Evolutionary conservation across 1,140 invertebrate species (phyloP).

Genomic region (Megalonaias nervosa): DNA sequence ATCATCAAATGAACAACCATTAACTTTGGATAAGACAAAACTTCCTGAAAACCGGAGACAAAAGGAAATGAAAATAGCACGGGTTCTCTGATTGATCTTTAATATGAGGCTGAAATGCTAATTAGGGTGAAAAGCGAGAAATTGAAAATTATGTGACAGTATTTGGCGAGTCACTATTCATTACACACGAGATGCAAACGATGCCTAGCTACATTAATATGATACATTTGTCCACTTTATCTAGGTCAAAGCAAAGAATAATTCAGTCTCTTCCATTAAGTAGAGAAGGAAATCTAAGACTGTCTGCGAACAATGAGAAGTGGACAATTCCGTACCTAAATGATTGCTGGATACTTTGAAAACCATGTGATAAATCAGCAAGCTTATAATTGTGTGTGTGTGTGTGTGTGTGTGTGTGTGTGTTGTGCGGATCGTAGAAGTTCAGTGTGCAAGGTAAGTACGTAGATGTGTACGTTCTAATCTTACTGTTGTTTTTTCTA

Average conservation of each 20-base stretch:
- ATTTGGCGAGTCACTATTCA: not conserved
- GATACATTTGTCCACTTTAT: not conserved
- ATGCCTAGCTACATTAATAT: not conserved
- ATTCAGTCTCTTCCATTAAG: not conserved
- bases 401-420: too few species aligned
- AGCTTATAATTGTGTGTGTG: not conserved
- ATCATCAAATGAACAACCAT: too few species aligned
- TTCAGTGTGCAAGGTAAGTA: not conserved
- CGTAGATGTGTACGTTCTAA: not conserved
- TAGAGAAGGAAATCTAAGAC: not conserved
- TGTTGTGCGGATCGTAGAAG: not conserved
- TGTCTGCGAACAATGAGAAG: not conserved
- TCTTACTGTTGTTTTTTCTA: constrained; percentile 97
- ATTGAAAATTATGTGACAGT: not conserved
- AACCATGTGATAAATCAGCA: not conserved
- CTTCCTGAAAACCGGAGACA: not conserved
- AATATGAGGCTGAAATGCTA: not conserved
- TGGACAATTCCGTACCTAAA: not conserved
- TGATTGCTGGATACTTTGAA: not conserved
- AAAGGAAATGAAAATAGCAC: not conserved
- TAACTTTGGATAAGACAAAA: not conserved
- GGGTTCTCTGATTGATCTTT: not conserved
- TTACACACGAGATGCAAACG: not conserved
- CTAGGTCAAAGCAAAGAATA: not conserved
- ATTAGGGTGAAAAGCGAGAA: not conserved